phyloP scores from a whole-genome alignment of 2,888 invertebrate species.

The Baccha elongata region DNA sequence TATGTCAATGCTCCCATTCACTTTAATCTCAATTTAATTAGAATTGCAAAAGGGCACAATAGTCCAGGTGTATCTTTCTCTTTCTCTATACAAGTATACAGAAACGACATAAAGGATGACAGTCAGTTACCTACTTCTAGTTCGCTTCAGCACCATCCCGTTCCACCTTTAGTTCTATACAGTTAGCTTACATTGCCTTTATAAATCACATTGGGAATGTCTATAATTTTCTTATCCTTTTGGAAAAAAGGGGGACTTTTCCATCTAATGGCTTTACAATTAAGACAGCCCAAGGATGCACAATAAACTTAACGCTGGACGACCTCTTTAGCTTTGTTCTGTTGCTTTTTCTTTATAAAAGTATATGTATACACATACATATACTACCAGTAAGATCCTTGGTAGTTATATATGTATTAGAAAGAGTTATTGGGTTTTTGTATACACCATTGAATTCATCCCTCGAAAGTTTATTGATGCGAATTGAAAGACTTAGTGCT shows the following conservation, averaged over 20 bases:
- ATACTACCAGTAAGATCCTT: neutral
- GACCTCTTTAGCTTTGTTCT: constrained; percentile 46
- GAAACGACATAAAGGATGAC: constrained; percentile 31
- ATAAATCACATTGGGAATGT: constrained; percentile 61
- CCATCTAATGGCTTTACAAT: constrained; percentile 66
- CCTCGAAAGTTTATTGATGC: constrained; percentile 50
- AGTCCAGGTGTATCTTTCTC: constrained; percentile 26
- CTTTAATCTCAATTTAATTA: constrained; percentile 71
- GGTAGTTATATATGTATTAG: neutral
- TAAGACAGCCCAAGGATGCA: constrained; percentile 66
- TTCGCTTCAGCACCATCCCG: constrained; percentile 23
- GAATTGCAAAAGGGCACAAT: constrained; percentile 64
- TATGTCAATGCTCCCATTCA: constrained; percentile 67
- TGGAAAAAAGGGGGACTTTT: constrained; percentile 35
- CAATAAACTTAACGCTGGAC: constrained; percentile 69
- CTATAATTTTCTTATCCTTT: constrained; percentile 65
- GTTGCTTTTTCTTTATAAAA: constrained; percentile 15
- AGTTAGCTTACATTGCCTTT: constrained; percentile 56
- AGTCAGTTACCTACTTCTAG: constrained; percentile 42
- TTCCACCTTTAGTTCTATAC: neutral
- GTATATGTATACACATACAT: neutral
- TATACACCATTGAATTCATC: constrained; percentile 8
- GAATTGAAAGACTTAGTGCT: constrained; percentile 56
- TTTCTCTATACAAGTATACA: neutral
- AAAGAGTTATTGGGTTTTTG: too few relatives aligned